phyloP scores from a whole-genome alignment of 2,888 invertebrate species.

The Saturnia pavonia region DNA sequence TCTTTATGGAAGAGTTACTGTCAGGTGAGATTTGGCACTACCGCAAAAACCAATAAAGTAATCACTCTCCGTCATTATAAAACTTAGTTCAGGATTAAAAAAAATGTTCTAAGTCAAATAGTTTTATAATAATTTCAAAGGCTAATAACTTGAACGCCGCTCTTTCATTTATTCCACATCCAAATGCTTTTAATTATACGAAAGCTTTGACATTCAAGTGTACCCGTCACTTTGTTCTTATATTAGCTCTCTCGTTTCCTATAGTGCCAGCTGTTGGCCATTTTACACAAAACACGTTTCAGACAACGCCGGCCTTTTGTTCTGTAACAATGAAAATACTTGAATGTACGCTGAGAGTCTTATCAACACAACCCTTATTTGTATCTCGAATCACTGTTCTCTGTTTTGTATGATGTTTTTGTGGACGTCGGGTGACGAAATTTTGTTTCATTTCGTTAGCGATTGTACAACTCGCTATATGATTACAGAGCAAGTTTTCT shows the following conservation, averaged over 20 bases:
- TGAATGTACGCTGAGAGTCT: slow-evolving; percentile 65
- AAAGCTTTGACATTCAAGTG: slow-evolving; percentile 33
- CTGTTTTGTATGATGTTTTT: slow-evolving; percentile 54
- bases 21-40: too few relatives aligned
- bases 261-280: slow-evolving; percentile 48
- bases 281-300: slow-evolving; percentile 68
- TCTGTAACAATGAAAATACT: slow-evolving; percentile 67
- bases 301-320: slow-evolving; percentile 63
- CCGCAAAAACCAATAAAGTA: too few relatives aligned
- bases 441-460: background rate
- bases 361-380: slow-evolving; percentile 68
- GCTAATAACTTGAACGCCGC: slow-evolving; percentile 1
- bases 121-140: background rate
- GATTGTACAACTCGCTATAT: background rate
- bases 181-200: slow-evolving; percentile 18
- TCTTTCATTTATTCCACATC: background rate
- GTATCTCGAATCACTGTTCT: slow-evolving; percentile 65
- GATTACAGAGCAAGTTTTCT: background rate
- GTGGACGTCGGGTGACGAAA: slow-evolving; percentile 7
- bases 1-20: slow-evolving; percentile 9
- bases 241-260: slow-evolving; percentile 33
- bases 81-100: background rate
- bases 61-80: too few relatives aligned
- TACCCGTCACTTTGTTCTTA: slow-evolving; percentile 39
- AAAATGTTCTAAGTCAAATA: background rate